Evolutionary conservation across 1,140 invertebrate species (phyloP), one percentile per base, ranked within the genome.

Genomic region (Ostrea denselamellosa): DNA sequence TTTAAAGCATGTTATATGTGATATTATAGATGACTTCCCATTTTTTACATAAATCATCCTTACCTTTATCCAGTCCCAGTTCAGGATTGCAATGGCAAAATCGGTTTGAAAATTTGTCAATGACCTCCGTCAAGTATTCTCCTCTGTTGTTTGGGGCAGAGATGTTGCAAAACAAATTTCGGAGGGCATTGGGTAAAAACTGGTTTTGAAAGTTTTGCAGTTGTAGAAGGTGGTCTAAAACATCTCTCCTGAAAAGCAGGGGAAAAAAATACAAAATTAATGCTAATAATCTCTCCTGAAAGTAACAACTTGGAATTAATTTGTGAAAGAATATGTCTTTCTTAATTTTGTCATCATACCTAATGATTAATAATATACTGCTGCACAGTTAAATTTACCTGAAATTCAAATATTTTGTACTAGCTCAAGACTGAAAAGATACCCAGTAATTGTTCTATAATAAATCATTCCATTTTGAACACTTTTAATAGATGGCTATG

Each of bases 191-290:
- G 14, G 96, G 95, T 86, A 96, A 92, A 91, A 95, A 96, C 90
- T 95, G 95, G 89, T 95, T 95, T 58, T 94, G 92, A 93, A 94
- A 96, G 87, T 95, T 95, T 85, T 96, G 95, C n/a, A 96, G 91
- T 86, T 95, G 92, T 54, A 96, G 93, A 62, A 96, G 89, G 65
- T 93, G 90, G 77, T 95, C 95, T 68, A 96, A 90, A 9, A 96
- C 94, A 93, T 96, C 95, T 86, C 93, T 92, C 86, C 95, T 96
- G 89, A 17, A 92, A 93, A 86, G 34, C 84, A 87, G 89, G 85
- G 68, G 44, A 54, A n/a, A 22, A 58, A 17, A 28, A 7, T 17
- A 34, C 2, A 5, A 51, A 34, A 34, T 51, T 44, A 19, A 71
- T 10, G 19, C 9, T 34, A 4, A 14, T 9, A 71, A 8, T 81